Base-by-base conservation (phyloP, 2,113 vertebrate genomes). In the Nannospalax galili region DNA sequence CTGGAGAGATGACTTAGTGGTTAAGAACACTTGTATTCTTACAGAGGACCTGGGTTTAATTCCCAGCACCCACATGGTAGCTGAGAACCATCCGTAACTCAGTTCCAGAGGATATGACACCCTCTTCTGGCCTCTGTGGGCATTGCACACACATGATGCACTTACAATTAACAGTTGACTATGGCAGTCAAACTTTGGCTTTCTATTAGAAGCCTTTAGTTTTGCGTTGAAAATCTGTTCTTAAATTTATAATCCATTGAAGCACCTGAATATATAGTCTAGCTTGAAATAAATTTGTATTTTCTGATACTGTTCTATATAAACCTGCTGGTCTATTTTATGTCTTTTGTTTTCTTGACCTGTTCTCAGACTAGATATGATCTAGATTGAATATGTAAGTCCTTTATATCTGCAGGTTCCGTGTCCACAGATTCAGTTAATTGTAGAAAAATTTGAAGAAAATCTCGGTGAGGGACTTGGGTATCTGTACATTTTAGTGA, bases 181-280 rank as follows among this genome's bases (percentile, higher is more conserved):
- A 84, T 84, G 64, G 42, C 45, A 35, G 42, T 84, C 45, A 5
- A 30, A 69, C 42, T 48, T 65, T 69, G 42, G 20, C 32, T 12
- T 85, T 24, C 20, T 19, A 26, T 22, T 48, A 24, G 10, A 85
- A n/a, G 30, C 22, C 35, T 80, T 86, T 89, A 65, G 15, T 81
- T 93, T 89, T 95, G 56, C 20, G 60, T 37, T 93, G 11, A 56
- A 85, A 81, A 42, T 89, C 45, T 92, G 2, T 86, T 92, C 75
- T 89, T 67, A 80, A 79, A 60, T 88, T 88, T 93, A 77, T 93
- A 67, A 58, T 48, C 42, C 91, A 81, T 73, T 86, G 56, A 64
- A 87, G 78, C 77, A 81, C n/a, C 73, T 93, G 20, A 84, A 42
- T 42, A 65, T 86, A 52, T 86, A 42, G 81, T 91, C 91, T 80